Percentiles rank a stretch among this genome's conserved stretches.
Conservation (phyloP, 2,113 vertebrate species). For the Rutilus rutilus region DNA sequence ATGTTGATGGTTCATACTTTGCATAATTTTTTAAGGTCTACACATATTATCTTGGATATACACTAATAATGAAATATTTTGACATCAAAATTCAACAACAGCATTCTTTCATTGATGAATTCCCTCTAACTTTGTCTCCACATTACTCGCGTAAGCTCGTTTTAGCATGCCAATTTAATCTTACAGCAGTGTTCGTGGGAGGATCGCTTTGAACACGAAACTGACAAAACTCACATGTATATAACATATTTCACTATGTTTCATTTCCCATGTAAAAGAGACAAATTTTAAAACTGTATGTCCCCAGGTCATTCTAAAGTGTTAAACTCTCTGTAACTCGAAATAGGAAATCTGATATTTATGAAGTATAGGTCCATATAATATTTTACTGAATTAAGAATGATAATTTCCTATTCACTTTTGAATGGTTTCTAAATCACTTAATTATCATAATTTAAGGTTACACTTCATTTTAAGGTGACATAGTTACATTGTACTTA, state of each 20-base stretch:
- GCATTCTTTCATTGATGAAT: background rate
- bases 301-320: background rate
- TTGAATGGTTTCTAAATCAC: background rate
- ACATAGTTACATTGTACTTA: no score
- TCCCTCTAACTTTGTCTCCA: background rate
- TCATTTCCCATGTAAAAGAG: background rate
- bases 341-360: background rate
- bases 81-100: background rate
- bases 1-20: background rate
- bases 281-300: background rate
- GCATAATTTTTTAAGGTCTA: background rate
- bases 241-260: background rate
- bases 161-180: no score
- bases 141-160: no score
- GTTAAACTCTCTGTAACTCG: background rate
- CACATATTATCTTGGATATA: background rate
- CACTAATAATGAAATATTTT: background rate
- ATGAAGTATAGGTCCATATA: background rate
- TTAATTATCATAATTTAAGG: background rate
- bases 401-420: background rate
- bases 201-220: background rate
- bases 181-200: no score
- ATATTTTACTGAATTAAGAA: background rate
- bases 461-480: no score
- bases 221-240: background rate